These are phyloP conservation scores for Labeo calbasu DNA, from an alignment of 2,797 vertebrate species.

Conservation along the genomic window DNA sequence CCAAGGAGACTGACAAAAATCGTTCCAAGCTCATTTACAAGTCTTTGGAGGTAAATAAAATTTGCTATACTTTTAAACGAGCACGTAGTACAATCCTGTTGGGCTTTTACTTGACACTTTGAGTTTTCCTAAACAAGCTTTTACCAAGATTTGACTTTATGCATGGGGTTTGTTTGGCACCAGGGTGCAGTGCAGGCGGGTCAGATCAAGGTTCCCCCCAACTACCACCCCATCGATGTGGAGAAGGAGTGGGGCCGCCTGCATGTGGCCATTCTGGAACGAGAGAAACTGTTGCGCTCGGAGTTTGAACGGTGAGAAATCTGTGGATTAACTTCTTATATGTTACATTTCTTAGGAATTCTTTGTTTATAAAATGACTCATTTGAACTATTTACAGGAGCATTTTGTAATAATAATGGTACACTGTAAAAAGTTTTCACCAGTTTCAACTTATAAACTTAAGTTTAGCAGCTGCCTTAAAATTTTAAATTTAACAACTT, in stretches of 20 bases:
- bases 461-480: no score
- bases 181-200: conserved; percentile 87
- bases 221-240: conserved; percentile 90
- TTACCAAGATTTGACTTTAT: neutral
- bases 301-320: conserved; percentile 88
- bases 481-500: no score
- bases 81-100: neutral
- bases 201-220: conserved; percentile 86
- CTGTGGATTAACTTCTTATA: neutral
- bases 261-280: conserved; percentile 90
- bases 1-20: conserved; percentile 94
- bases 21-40: conserved; percentile 91
- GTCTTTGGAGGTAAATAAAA: conserved; percentile 85
- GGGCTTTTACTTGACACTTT: neutral
- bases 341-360: neutral
- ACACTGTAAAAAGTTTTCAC: no score
- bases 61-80: neutral
- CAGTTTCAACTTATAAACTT: no score
- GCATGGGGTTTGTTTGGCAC: neutral
- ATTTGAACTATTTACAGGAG: neutral
- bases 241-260: conserved; percentile 97
- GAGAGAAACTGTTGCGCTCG: conserved; percentile 87
- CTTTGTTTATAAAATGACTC: neutral
- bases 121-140: neutral
- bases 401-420: neutral